A percentile compares a stretch with the other conserved stretches of the same genome.
Conservation (phyloP, 2,797 vertebrate species). For the Enteromius mattozi region DNA sequence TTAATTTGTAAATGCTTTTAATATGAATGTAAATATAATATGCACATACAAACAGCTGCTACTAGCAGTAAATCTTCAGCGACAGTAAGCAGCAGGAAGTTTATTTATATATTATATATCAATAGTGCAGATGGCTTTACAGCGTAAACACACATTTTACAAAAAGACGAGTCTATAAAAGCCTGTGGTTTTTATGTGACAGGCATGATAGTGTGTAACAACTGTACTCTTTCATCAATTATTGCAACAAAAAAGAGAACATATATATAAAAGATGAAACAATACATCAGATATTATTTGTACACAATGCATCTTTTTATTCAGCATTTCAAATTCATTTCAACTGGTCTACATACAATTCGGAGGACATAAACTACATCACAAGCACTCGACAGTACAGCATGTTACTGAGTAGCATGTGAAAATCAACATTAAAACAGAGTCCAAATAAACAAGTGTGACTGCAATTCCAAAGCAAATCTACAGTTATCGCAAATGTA, state of each 20-base stretch:
- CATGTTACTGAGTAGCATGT: constrained; percentile 70
- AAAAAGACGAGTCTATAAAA: neutral
- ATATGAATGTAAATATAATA: neutral
- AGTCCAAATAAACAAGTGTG: constrained; percentile 62
- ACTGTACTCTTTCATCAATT: neutral
- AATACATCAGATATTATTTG: constrained; percentile 24
- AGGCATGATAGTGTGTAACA: neutral
- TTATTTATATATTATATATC: neutral
- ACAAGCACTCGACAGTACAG: constrained; percentile 74
- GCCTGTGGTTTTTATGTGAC: neutral
- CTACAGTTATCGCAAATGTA: constrained; percentile 52
- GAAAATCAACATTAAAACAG: constrained; percentile 65
- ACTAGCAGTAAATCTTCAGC: neutral
- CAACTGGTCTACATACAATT: constrained; percentile 73
- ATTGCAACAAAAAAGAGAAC: neutral
- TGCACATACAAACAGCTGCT: neutral
- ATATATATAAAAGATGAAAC: neutral
- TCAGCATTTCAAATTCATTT: constrained; percentile 75
- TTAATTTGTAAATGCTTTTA: neutral
- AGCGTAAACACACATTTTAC: neutral
- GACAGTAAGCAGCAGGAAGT: neutral
- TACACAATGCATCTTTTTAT: constrained; percentile 74
- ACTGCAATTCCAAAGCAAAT: constrained; percentile 59
- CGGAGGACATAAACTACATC: constrained; percentile 65
- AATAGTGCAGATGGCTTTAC: neutral